These are phyloP conservation scores for Anthonomus grandis DNA, from an alignment of 1,140 invertebrate genomes.

Conservation along the genomic window DNA sequence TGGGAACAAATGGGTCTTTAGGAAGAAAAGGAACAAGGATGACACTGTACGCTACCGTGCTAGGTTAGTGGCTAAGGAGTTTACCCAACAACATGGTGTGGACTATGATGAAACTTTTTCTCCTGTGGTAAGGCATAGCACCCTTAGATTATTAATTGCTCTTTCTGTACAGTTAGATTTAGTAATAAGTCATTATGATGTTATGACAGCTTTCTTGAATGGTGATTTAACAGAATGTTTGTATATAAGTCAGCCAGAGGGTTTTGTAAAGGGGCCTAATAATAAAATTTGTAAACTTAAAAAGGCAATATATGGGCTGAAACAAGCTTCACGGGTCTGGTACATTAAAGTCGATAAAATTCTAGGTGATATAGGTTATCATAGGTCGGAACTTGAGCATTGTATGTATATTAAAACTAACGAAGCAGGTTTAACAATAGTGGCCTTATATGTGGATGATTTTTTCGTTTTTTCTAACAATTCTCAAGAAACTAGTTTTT, in stretches of 20 bases:
- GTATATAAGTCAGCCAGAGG: constrained; percentile 40
- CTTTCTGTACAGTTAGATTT: constrained; percentile 35
- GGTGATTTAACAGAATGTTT: constrained; percentile 37
- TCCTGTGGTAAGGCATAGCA: constrained; percentile 32
- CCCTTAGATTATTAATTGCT: constrained; percentile 33
- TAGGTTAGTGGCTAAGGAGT: too few relatives aligned
- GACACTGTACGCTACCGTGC: constrained; percentile 33
- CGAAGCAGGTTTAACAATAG: constrained; percentile 27
- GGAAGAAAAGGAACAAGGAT: constrained; percentile 37
- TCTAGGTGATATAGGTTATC: constrained; percentile 33
- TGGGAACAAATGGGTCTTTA: constrained; percentile 46
- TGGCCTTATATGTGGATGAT: constrained; percentile 27
- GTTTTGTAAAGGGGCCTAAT: constrained; percentile 20
- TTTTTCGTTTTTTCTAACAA: constrained; percentile 22
- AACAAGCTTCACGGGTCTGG: constrained; percentile 38
- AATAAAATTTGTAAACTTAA: constrained; percentile 38
- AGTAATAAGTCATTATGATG: constrained; percentile 40
- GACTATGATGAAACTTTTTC: constrained; percentile 30
- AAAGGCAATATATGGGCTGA: constrained; percentile 43
- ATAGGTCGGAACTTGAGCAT: constrained; percentile 39
- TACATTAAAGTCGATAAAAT: constrained; percentile 34
- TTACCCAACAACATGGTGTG: constrained; percentile 18
- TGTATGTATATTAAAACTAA: constrained; percentile 40
- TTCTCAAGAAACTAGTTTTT: constrained; percentile 15
- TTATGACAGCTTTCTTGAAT: constrained; percentile 47